phyloP scores from a whole-genome alignment of 2,113 vertebrate genomes.

The Tringa solitaria region DNA sequence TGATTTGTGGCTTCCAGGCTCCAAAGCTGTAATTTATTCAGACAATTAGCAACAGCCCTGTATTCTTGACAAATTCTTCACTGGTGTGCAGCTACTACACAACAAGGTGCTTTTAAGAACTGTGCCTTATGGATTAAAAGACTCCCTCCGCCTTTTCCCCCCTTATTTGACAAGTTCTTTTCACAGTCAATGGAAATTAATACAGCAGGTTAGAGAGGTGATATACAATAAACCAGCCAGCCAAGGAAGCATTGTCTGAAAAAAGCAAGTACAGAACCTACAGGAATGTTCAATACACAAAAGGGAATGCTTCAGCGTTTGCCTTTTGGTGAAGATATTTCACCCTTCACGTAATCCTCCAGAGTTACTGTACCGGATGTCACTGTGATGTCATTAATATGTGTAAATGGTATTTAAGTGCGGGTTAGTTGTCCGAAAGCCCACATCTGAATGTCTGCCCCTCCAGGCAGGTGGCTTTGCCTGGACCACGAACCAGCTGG shows the following conservation, averaged over 20 bases:
- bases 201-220: slow-evolving; percentile 61
- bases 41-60: slow-evolving; percentile 55
- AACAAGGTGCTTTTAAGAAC: slow-evolving; percentile 46
- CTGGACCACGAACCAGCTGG: background rate
- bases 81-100: background rate
- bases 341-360: slow-evolving; percentile 19
- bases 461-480: background rate
- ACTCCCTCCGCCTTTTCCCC: background rate
- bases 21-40: slow-evolving; percentile 56
- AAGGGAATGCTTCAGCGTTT: background rate
- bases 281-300: slow-evolving; percentile 34
- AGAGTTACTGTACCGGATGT: background rate
- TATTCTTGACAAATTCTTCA: slow-evolving; percentile 53
- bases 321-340: slow-evolving; percentile 52
- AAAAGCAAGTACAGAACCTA: slow-evolving; percentile 33
- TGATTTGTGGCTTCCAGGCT: slow-evolving; percentile 60
- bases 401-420: background rate
- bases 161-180: slow-evolving; percentile 56
- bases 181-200: slow-evolving; percentile 66
- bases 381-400: background rate
- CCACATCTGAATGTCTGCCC: background rate
- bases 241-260: slow-evolving; percentile 36
- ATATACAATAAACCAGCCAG: slow-evolving; percentile 59
- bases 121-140: slow-evolving; percentile 33
- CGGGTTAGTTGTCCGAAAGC: background rate